Conservation (phyloP, 2,888 invertebrate genomes). For the Andrena dorsata region DNA sequence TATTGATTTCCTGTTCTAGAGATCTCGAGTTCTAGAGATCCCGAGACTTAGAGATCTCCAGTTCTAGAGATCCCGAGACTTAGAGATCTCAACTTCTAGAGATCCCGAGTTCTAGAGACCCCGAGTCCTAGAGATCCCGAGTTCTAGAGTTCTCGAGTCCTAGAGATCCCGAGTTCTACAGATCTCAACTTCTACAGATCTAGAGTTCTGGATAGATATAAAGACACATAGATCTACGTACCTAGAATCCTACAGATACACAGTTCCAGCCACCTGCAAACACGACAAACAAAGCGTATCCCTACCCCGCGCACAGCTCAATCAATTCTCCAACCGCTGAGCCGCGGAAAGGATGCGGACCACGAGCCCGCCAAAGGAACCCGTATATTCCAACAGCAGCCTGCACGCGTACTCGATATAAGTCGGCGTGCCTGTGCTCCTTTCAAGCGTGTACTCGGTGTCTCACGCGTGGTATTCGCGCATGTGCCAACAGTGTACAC, state of each 20-base stretch:
- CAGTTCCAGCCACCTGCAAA: no score
- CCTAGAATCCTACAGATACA: no score
- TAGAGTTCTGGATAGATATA: background rate
- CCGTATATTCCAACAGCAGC: background rate
- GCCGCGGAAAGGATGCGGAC: no score
- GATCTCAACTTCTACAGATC: rapidly evolving
- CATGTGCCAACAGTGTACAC: conserved; percentile 50
- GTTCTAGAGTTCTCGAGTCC: background rate
- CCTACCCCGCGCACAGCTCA: no score
- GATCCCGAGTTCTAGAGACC: background rate
- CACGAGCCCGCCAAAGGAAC: background rate
- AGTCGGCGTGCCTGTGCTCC: conserved; percentile 21
- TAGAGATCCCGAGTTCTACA: background rate
- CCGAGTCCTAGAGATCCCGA: background rate
- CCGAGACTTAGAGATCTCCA: background rate
- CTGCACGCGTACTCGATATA: conserved; percentile 6
- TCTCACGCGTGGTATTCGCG: conserved; percentile 35
- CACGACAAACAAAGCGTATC: no score
- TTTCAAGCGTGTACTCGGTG: conserved; percentile 30
- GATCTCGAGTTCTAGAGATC: background rate
- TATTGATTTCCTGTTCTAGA: background rate
- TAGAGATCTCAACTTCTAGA: background rate
- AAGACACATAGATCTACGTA: no score
- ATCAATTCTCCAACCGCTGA: no score
- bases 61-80: background rate